phyloP scores from a whole-genome alignment of 2,113 vertebrate genomes.

The Caranx melampygus region DNA sequence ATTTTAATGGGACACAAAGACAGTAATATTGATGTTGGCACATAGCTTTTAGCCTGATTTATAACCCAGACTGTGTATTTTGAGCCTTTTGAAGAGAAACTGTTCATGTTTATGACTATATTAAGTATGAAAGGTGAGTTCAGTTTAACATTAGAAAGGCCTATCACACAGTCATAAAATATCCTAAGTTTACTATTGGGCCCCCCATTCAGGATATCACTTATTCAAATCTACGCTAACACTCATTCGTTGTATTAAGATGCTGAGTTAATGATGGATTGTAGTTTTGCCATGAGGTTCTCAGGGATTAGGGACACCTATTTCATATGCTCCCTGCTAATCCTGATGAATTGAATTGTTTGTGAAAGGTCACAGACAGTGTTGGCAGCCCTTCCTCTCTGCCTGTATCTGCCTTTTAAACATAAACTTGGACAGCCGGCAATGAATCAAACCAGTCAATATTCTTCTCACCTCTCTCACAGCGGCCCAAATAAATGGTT shows the following conservation, averaged over 20 bases:
- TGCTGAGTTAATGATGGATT: slow-evolving; percentile 21
- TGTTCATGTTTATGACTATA: too few relatives aligned
- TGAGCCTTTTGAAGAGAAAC: too few relatives aligned
- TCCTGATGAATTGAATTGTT: slow-evolving; percentile 54
- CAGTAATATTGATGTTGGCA: not conserved
- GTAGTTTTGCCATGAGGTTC: slow-evolving; percentile 8
- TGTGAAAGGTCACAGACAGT: slow-evolving; percentile 13
- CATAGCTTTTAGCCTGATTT: not conserved
- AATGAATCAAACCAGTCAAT: not conserved
- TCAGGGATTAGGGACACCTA: slow-evolving; percentile 24
- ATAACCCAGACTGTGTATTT: not conserved
- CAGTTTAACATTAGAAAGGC: too few relatives aligned
- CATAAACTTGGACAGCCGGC: slow-evolving; percentile 13
- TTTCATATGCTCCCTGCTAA: slow-evolving; percentile 24
- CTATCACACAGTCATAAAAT: too few relatives aligned
- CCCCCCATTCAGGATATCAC: too few relatives aligned
- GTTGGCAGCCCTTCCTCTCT: too few relatives aligned
- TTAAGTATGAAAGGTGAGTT: too few relatives aligned
- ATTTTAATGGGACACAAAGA: too few relatives aligned
- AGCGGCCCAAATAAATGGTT: slow-evolving; percentile 10
- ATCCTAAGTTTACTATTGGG: not conserved
- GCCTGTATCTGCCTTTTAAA: slow-evolving; percentile 28
- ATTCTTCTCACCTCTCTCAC: not conserved
- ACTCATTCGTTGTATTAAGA: not conserved
- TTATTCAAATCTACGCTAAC: not conserved